Percentiles rank a stretch among this genome's conserved stretches.
phyloP scores from a whole-genome alignment of 2,113 vertebrate genomes.

The Vombatus ursinus region DNA sequence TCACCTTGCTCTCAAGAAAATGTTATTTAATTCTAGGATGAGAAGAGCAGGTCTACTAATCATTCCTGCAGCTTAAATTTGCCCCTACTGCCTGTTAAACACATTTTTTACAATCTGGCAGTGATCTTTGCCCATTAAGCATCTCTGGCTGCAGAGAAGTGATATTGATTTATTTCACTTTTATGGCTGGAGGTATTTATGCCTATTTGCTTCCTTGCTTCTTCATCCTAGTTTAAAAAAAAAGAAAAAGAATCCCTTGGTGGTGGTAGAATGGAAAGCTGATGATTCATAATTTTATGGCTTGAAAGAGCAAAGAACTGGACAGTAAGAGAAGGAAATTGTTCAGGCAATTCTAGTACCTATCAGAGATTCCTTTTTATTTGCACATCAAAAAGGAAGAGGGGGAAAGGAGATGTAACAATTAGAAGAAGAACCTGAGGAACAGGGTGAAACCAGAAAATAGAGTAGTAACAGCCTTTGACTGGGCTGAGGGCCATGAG shows the following conservation, averaged over 20 bases:
- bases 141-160: slow-evolving; percentile 79
- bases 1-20: slow-evolving; percentile 60
- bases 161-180: slow-evolving; percentile 82
- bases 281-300: slow-evolving; percentile 63
- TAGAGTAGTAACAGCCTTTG: background rate
- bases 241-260: slow-evolving; percentile 44
- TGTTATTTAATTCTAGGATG: slow-evolving; percentile 74
- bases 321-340: slow-evolving; percentile 9
- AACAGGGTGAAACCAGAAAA: background rate
- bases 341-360: background rate
- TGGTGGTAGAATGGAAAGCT: slow-evolving; percentile 51
- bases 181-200: slow-evolving; percentile 80
- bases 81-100: slow-evolving; percentile 73
- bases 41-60: slow-evolving; percentile 69
- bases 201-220: slow-evolving; percentile 76
- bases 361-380: slow-evolving; percentile 53
- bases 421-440: background rate
- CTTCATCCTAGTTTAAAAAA: slow-evolving; percentile 63
- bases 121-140: slow-evolving; percentile 83
- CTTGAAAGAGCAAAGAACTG: slow-evolving; percentile 17
- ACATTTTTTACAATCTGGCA: slow-evolving; percentile 80
- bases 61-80: slow-evolving; percentile 76
- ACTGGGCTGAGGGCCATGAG: background rate
- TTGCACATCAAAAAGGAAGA: background rate
- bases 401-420: background rate